phyloP scores from a whole-genome alignment of 2,888 invertebrate genomes.

The Epistrophe eligans region DNA sequence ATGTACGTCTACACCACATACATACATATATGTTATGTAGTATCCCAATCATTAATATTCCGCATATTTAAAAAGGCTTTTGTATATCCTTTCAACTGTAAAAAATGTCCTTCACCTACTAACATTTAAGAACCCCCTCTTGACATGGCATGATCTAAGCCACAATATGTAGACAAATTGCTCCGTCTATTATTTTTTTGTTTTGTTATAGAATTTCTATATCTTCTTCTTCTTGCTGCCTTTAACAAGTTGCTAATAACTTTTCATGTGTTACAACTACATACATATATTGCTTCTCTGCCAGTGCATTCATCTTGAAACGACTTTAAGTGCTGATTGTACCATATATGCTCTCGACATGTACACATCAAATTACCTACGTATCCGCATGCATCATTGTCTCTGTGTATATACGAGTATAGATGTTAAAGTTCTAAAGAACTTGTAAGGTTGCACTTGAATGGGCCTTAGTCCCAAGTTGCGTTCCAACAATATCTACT shows the following conservation, averaged over 20 bases:
- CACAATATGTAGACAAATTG: slow-evolving; percentile 42
- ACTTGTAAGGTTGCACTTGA: slow-evolving; percentile 62
- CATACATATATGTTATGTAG: neutral
- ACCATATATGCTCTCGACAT: neutral
- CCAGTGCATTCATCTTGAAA: slow-evolving; percentile 53
- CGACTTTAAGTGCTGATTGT: slow-evolving; percentile 49
- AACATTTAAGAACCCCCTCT: slow-evolving; percentile 33
- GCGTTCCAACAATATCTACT: slow-evolving; percentile 26
- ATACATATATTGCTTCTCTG: neutral
- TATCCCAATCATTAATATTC: slow-evolving; percentile 1
- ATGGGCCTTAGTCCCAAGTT: slow-evolving; percentile 21
- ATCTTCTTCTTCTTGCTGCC: slow-evolving; percentile 4
- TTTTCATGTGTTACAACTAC: slow-evolving; percentile 35
- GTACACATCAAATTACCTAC: slow-evolving; percentile 15
- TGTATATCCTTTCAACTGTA: neutral
- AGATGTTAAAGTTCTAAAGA: slow-evolving; percentile 7
- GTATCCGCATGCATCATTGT: neutral
- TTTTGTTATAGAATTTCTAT: neutral
- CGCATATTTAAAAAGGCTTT: neutral
- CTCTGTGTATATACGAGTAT: neutral
- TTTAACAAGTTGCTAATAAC: slow-evolving; percentile 52
- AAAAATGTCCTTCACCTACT: slow-evolving; percentile 43
- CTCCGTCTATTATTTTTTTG: neutral
- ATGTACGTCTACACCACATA: too few relatives aligned
- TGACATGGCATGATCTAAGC: slow-evolving; percentile 25